Evolutionary conservation across 1,140 invertebrate genomes (phyloP), one percentile per base, ranked within the genome.

Genomic region (Pinna nobilis): DNA sequence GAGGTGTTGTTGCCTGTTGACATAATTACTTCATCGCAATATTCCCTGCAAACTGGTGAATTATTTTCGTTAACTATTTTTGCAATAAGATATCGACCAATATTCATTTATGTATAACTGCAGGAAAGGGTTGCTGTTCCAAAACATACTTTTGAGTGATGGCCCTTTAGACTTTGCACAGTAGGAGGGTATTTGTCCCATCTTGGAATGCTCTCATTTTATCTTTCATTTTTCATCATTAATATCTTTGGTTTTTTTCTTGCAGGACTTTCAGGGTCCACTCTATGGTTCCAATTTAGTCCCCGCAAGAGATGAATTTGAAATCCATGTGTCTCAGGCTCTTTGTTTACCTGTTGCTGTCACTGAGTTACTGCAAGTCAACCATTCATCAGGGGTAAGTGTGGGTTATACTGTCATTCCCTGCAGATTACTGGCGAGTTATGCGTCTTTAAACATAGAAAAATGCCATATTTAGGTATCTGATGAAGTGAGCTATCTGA

Each of bases 261-360:
- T 33, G 2, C 18, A 87, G 90, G 91, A 90, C 84, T 91, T 88
- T 82, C 90, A 91, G 79, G 87, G 78, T 65, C 88, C 84, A 53
- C 84, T 92, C 53, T 91, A 90, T 86, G 90, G 90, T 53, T 84
- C 83, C 11, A 88, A 83, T 74, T 71, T 89, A 39, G 78, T 87
- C 49, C 61, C 77, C 68, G 32, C 68, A 30, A 59, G 39, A 74
- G 55, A 84, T 7, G 86, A 87, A 20, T 78, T 79, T 39, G 82
- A 87, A 39, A 71, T 87, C 15, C 84, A 86, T 47, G 79, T 97
- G 78, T 94, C 94, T 3, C 95, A 97, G 89, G 94, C 96, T 0
- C 90, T 99, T 15, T 99, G 98, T 90, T 91, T 99, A 74, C 96
- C 97, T 20, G 95, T 99, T 6, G 95, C 95, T 37, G 95, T 88